These are phyloP conservation scores for Coreius guichenoti DNA, from an alignment of 2,797 vertebrate species.

Conservation along the genomic window DNA sequence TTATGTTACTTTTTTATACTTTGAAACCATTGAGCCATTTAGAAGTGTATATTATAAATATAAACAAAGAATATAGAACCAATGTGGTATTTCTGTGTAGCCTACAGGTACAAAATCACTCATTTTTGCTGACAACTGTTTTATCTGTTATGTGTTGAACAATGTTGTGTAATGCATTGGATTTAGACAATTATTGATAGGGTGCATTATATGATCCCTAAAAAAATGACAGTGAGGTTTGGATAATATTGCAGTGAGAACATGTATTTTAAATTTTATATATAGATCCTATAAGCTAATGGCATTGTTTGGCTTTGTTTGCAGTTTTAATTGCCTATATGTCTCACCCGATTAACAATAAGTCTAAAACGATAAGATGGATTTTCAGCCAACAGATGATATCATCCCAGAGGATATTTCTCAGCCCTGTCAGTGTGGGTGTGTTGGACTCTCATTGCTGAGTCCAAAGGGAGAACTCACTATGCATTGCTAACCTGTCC, in stretches of 20 bases:
- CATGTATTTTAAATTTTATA: neutral
- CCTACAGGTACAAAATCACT: neutral
- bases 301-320: neutral
- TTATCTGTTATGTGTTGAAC: neutral
- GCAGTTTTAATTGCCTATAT: neutral
- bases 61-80: neutral
- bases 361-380: neutral
- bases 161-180: neutral
- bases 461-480: neutral
- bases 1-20: neutral
- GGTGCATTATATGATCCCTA: neutral
- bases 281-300: neutral
- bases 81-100: neutral
- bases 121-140: neutral
- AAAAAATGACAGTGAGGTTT: neutral
- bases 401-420: neutral
- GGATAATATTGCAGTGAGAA: neutral
- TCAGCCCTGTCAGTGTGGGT: neutral
- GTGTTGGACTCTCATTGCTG: neutral
- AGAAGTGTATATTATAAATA: neutral
- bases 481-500: neutral
- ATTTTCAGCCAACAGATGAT: conserved; percentile 2
- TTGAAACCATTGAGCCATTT: neutral
- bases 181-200: neutral
- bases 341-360: neutral